These are phyloP conservation scores for Tipula confusa DNA, from an alignment of 2,888 invertebrate genomes.

Conservation along the genomic window DNA sequence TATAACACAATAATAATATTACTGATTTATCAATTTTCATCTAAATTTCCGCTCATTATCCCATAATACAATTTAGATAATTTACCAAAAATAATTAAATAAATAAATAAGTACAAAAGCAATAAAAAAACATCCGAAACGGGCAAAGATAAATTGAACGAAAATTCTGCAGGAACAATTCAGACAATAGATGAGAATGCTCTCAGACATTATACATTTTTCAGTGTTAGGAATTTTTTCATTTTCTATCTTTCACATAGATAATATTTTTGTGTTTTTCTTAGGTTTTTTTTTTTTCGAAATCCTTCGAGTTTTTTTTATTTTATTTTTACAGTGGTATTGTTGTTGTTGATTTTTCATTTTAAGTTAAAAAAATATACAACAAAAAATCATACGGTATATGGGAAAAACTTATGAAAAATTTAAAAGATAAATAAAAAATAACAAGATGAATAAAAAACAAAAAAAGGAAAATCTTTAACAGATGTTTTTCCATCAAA, in stretches of 20 bases:
- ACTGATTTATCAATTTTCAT: slow-evolving; percentile 25
- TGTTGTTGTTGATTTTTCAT: slow-evolving; percentile 20
- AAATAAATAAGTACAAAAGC: not conserved
- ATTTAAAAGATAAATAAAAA: slow-evolving; percentile 12
- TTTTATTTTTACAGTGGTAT: not conserved
- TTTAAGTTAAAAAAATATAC: not conserved
- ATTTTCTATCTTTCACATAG: not conserved
- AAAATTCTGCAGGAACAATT: not conserved
- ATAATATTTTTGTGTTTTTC: slow-evolving; percentile 1
- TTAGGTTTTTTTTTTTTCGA: not conserved
- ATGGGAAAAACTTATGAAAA: slow-evolving; percentile 8
- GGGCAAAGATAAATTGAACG: not conserved
- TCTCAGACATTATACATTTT: slow-evolving; percentile 12
- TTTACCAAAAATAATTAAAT: slow-evolving; percentile 1
- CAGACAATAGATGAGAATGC: not conserved
- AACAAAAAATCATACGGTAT: not conserved
- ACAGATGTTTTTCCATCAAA: slow-evolving; percentile 20
- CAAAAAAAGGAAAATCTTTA: not conserved
- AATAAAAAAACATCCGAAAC: too few species aligned
- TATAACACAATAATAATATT: not conserved
- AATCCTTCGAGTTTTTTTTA: not conserved
- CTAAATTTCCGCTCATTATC: slow-evolving; percentile 15
- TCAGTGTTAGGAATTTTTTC: not conserved
- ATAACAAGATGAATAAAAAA: not conserved
- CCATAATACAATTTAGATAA: slow-evolving; percentile 3